Conservation (phyloP, 2,888 invertebrate genomes). For the Noctua janthe region DNA sequence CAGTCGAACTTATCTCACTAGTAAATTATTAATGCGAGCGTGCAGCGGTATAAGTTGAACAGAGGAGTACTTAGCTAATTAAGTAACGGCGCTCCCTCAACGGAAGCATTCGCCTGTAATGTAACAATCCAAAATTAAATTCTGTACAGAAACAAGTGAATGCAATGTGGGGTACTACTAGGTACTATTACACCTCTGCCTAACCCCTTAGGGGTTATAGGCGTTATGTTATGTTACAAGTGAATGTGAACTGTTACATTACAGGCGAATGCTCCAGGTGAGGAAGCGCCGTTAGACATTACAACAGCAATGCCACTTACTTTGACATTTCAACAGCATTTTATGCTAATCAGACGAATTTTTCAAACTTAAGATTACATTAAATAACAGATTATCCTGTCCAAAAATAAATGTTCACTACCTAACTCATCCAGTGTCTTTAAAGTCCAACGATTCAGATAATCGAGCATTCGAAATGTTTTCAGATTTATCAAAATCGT, state of each 20-base stretch:
- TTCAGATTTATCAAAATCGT: neutral
- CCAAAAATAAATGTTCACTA: slow-evolving; percentile 1
- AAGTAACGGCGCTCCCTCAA: neutral
- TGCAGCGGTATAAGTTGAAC: neutral
- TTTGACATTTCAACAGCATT: neutral
- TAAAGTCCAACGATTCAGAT: neutral
- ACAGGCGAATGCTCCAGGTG: neutral
- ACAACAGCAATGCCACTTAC: neutral
- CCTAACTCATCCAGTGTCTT: neutral
- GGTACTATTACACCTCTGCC: too few species aligned
- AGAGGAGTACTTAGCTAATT: neutral
- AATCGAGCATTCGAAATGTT: neutral
- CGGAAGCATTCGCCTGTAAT: neutral
- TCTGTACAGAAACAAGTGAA: neutral
- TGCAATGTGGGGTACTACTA: too few species aligned
- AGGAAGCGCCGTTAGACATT: neutral
- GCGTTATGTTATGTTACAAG: neutral
- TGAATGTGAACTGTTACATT: neutral
- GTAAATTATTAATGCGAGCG: neutral
- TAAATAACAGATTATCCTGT: neutral
- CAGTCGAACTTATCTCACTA: neutral
- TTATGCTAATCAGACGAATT: neutral
- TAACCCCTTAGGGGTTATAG: too few species aligned
- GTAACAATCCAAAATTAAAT: neutral
- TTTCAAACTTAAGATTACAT: neutral